phyloP scores from a whole-genome alignment of 2,888 invertebrate species.

The Temnothorax unifasciatus region DNA sequence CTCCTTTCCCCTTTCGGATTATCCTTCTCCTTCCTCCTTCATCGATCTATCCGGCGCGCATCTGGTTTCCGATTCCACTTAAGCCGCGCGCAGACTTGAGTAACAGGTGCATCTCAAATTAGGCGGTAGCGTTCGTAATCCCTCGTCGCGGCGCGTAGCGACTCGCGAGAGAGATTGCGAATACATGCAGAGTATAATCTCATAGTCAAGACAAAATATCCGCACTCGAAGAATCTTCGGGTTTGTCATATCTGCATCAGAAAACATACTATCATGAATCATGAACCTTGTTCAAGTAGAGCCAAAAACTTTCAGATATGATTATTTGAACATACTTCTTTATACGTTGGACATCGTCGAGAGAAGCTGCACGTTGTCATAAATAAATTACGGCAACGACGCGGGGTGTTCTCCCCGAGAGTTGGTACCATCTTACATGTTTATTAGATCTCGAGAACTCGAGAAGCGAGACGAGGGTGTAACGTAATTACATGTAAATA shows the following conservation, averaged over 20 bases:
- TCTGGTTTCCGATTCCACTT: conserved; percentile 49
- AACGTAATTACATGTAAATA: conserved; percentile 81
- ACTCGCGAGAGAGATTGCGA: conserved; percentile 22
- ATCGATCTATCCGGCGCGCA: conserved; percentile 35
- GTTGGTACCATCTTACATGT: conserved; percentile 68
- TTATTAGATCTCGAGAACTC: conserved; percentile 73
- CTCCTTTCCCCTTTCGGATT: conserved; percentile 30
- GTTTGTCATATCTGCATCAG: not conserved
- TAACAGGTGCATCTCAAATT: conserved; percentile 43
- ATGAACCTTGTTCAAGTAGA: not conserved
- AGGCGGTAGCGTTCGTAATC: conserved; percentile 27
- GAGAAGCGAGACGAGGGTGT: conserved; percentile 58
- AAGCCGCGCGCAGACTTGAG: conserved; percentile 29
- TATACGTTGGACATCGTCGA: conserved; percentile 11
- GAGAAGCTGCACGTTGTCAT: conserved; percentile 60
- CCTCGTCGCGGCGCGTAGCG: not conserved
- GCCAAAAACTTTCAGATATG: not conserved
- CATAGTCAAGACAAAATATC: not conserved
- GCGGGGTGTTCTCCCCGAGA: conserved; percentile 34
- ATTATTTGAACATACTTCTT: conserved; percentile 30
- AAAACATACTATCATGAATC: not conserved
- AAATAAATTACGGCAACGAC: conserved; percentile 71
- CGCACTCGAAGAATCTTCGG: not conserved
- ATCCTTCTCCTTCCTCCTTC: not conserved
- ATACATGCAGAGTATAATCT: not conserved